These are phyloP conservation scores for Conger conger DNA, from an alignment of 2,113 vertebrate genomes.

Conservation along the genomic window DNA sequence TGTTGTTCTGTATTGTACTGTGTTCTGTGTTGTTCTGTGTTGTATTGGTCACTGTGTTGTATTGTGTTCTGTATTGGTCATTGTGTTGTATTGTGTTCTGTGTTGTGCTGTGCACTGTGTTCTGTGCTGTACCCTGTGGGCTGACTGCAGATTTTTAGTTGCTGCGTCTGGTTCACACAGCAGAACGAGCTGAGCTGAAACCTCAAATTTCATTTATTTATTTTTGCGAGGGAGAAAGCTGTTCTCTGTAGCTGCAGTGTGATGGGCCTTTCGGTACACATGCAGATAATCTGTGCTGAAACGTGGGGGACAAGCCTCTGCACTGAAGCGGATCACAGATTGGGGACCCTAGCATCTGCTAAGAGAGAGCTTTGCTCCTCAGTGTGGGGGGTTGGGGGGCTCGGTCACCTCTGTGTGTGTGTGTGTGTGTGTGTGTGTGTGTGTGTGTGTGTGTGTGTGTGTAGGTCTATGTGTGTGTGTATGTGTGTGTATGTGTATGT, in stretches of 20 bases:
- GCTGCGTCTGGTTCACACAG: not conserved
- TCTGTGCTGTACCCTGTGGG: too few species aligned
- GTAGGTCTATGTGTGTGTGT: too few species aligned
- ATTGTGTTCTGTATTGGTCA: not conserved
- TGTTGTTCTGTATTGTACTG: too few species aligned
- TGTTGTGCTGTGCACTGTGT: not conserved
- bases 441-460: too few species aligned
- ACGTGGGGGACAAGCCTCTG: not conserved
- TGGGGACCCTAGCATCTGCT: not conserved
- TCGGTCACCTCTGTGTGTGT: not conserved
- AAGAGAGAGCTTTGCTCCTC: not conserved
- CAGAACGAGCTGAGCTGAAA: not conserved
- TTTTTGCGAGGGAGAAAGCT: not conserved
- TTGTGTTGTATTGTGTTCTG: not conserved
- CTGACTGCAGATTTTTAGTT: constrained; percentile 9
- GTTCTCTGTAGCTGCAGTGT: not conserved
- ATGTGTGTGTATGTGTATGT: too few species aligned
- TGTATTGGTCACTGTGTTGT: not conserved
- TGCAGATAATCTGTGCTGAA: constrained; percentile 9
- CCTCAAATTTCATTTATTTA: not conserved
- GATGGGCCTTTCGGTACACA: too few species aligned
- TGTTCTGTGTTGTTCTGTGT: not conserved
- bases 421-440: not conserved
- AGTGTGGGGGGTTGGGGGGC: constrained; percentile 24
- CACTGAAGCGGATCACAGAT: not conserved